Percentiles rank a stretch among this genome's conserved stretches.
Evolutionary conservation across 2,113 vertebrate species (phyloP).

Genomic region (Syrmaticus mikado): DNA sequence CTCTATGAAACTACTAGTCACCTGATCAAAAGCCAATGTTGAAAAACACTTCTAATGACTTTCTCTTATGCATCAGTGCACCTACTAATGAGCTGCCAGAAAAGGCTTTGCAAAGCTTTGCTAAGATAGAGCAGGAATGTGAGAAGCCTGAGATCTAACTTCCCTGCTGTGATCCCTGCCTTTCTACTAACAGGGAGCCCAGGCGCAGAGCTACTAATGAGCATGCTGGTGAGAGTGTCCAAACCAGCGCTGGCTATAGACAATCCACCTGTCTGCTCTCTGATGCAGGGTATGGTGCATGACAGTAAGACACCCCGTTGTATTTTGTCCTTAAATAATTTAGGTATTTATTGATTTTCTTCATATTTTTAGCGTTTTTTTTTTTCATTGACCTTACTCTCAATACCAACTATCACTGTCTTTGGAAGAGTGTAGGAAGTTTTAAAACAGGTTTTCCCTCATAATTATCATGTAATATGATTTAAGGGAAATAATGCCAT

Average conservation of each 20-base stretch:
- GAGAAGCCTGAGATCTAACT: conserved; percentile 97
- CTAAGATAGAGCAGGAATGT: conserved; percentile 94
- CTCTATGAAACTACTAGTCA: conserved; percentile 88
- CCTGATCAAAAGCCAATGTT: conserved; percentile 95
- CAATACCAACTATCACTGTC: conserved; percentile 12
- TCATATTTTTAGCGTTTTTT: conserved; percentile 69
- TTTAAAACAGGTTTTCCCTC: not conserved
- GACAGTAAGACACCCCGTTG: conserved; percentile 89
- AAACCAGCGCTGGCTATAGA: conserved; percentile 79
- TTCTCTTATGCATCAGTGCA: conserved; percentile 99
- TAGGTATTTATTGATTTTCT: conserved; percentile 92
- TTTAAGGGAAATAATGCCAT: conserved; percentile 25
- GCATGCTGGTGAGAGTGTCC: conserved; percentile 90
- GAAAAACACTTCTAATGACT: conserved; percentile 98
- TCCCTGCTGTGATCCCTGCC: conserved; percentile 98
- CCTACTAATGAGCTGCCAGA: conserved; percentile 99
- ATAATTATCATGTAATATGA: not conserved
- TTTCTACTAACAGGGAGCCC: conserved; percentile 96
- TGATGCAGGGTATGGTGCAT: conserved; percentile 84
- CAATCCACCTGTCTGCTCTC: conserved; percentile 94
- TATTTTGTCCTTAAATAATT: conserved; percentile 97
- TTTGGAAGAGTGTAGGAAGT: conserved; percentile 39
- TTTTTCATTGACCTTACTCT: conserved; percentile 74
- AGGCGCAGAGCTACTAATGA: conserved; percentile 94
- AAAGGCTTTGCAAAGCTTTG: conserved; percentile 95